Percentiles rank a stretch among this genome's conserved stretches.
phyloP scores from a whole-genome alignment of 2,113 vertebrate species.

The Cricetomys ansorgei region DNA sequence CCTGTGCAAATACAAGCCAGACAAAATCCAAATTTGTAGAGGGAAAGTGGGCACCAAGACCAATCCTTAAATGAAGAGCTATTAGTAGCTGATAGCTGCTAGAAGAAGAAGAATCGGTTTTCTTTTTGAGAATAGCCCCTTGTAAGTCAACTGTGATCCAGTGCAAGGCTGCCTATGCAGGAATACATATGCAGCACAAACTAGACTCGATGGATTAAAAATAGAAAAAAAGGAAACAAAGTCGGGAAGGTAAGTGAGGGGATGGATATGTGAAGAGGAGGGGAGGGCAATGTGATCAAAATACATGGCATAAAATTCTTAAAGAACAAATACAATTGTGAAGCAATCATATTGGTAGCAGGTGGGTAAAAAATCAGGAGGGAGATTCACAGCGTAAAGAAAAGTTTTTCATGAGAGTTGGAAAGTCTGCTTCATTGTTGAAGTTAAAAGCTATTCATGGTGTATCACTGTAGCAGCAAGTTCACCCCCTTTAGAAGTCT shows the following conservation, averaged over 20 bases:
- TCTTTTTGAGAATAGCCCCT: not conserved
- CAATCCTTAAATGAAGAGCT: not conserved
- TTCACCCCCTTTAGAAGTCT: not conserved
- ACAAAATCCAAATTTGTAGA: not conserved
- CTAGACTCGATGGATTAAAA: not conserved
- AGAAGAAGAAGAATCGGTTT: not conserved
- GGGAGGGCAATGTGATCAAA: not conserved
- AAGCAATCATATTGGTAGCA: slow-evolving; percentile 13
- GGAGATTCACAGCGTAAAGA: not conserved
- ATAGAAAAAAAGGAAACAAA: not conserved
- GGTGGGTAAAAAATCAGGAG: not conserved
- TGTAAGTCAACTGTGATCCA: not conserved
- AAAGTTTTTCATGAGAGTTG: not conserved
- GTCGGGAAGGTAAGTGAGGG: not conserved
- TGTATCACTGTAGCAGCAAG: not conserved
- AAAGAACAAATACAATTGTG: not conserved
- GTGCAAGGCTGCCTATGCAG: too few species aligned
- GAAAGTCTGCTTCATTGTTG: not conserved
- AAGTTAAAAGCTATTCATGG: slow-evolving; percentile 2
- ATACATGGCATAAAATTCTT: not conserved
- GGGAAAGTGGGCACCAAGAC: not conserved
- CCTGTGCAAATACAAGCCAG: not conserved
- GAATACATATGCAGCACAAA: not conserved
- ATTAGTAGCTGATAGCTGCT: not conserved
- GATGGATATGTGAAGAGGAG: too few species aligned